Evolutionary conservation across 2,113 vertebrate genomes (phyloP).

Genomic region (Odontophorus gujanensis): DNA sequence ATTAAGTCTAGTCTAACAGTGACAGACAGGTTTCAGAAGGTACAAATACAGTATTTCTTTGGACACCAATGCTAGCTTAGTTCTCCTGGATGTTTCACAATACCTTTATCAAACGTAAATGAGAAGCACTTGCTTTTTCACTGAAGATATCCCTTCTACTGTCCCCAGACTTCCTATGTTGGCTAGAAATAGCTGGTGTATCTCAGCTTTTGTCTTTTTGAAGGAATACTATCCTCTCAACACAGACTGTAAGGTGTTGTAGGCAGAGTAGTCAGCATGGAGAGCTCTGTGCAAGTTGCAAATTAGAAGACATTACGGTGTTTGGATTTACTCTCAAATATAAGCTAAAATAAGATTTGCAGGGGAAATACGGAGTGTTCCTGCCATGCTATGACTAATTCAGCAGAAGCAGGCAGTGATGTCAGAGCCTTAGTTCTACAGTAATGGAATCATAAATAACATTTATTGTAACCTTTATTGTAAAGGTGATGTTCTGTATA

Average conservation of each 20-base stretch:
- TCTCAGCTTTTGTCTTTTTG: not conserved
- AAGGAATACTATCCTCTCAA: not conserved
- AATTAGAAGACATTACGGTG: not conserved
- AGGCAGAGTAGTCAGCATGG: not conserved
- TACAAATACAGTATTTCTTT: not conserved
- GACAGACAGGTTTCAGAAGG: not conserved
- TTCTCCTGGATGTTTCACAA: not conserved
- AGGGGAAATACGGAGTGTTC: not conserved
- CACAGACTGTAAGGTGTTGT: not conserved
- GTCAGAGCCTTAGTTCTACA: not conserved
- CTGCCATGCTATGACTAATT: not conserved
- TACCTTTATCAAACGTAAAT: not conserved
- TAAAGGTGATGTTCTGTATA: not conserved
- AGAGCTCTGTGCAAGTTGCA: not conserved
- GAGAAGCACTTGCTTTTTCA: not conserved
- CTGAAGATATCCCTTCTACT: not conserved
- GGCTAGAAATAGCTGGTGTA: not conserved
- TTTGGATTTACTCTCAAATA: not conserved
- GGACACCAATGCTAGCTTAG: not conserved
- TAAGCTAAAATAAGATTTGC: not conserved
- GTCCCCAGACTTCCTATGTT: rapidly evolving
- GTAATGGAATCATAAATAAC: not conserved
- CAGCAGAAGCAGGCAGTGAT: not conserved
- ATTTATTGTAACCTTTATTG: not conserved
- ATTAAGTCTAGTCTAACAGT: not conserved